A percentile compares a stretch with the other conserved stretches of the same genome.
Evolutionary conservation across 2,797 vertebrate species (phyloP).

Genomic region (Sternarchorhynchus goeldii): DNA sequence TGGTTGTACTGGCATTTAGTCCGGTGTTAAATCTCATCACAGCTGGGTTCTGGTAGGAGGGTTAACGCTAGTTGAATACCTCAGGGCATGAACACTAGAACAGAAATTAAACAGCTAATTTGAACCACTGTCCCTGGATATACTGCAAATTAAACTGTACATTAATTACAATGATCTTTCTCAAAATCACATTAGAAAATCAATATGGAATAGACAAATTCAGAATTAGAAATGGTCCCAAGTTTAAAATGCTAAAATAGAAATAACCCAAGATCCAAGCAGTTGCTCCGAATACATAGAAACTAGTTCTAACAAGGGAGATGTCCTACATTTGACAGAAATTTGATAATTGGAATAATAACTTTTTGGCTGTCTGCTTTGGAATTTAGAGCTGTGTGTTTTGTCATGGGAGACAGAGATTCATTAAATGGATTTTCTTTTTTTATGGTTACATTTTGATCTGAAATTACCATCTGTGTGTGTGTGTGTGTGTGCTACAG

Average conservation of each 20-base stretch:
- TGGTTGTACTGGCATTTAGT: neutral
- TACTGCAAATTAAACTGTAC: constrained; percentile 29
- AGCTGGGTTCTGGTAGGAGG: constrained; percentile 6
- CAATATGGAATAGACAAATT: constrained; percentile 47
- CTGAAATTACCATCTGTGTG: neutral
- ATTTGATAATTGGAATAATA: constrained; percentile 55
- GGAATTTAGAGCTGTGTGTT: constrained; percentile 58
- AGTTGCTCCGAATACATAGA: constrained; percentile 58
- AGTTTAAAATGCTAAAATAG: constrained; percentile 29
- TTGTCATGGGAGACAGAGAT: constrained; percentile 56
- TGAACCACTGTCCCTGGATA: constrained; percentile 33
- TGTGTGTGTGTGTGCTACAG: neutral
- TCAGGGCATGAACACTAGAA: constrained; percentile 28
- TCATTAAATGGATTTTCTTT: constrained; percentile 55
- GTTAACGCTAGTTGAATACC: constrained; percentile 33
- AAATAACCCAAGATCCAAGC: constrained; percentile 43
- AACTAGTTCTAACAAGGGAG: constrained; percentile 55
- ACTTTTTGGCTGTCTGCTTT: constrained; percentile 57
- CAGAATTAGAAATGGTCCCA: constrained; percentile 31
- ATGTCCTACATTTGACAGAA: constrained; percentile 62
- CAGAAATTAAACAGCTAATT: constrained; percentile 44
- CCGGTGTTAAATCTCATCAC: neutral
- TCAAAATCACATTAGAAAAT: constrained; percentile 32
- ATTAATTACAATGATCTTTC: constrained; percentile 46
- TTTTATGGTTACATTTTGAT: constrained; percentile 43